Evolutionary conservation across 1,140 invertebrate species (phyloP), one percentile per base, ranked within the genome.

Genomic region (Fragariocoptes setiger): DNA sequence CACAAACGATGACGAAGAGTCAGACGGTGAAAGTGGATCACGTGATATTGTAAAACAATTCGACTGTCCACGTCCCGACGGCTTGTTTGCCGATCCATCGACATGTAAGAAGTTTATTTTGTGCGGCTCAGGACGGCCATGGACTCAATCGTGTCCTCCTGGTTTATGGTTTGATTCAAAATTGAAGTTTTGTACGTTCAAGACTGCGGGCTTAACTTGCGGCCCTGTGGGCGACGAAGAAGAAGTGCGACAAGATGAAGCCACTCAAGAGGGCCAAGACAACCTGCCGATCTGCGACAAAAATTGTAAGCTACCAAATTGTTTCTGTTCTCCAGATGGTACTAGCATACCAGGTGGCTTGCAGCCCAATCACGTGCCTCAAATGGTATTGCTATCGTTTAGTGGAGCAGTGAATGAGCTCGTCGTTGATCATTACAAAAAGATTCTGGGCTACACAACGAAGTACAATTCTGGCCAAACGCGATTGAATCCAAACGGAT

Each of bases 321-420:
- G 85, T 54, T 86, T 75, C 58, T 90, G 83, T 55, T 82, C 78
- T 3, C 74, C 74, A 52, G 78, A 86, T 59, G 79, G 78, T 4
- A 83, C 78, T 0, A 56, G 68, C 20, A 76, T 83, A 49, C 79
- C 79, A 2, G 77, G 75, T 41, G 38, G 44, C 18, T 35, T 51
- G 1, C n/a, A 35, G 12, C 49, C 50, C 0, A 41, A 41, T 5
- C 40, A 51, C 38, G 47, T 41, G 8, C 51, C 51, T 21, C 51
- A 52, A 40, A 46, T 52, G 45, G 40, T 52, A 2, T 40, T 52
- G 5, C 31, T 52, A 2, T 40, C 47, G 18, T 52, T 51, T 36
- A 45, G 43, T 38, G 51, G 50, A 21, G 50, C 50, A n/a, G 35
- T 52, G 8, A 52, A 52, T 31, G 46, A 47, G 15, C 19, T 47